Percentiles rank a stretch among this genome's conserved stretches.
Evolutionary conservation across 2,113 vertebrate species (phyloP).

Genomic region (Bombycilla garrulus): DNA sequence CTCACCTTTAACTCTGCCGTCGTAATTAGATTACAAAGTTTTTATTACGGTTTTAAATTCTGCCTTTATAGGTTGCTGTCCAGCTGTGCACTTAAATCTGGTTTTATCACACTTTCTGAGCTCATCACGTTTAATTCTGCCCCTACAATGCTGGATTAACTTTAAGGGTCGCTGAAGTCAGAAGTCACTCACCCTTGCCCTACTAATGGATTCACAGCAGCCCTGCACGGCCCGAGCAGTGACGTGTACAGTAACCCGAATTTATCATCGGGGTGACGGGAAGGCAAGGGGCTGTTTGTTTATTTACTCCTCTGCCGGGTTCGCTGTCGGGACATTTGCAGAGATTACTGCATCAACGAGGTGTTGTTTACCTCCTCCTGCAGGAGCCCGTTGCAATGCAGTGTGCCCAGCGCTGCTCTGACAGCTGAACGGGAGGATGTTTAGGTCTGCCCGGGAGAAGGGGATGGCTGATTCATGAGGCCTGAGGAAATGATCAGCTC

Average conservation of each 20-base stretch:
- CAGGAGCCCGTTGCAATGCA: background rate
- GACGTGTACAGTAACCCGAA: conserved; percentile 72
- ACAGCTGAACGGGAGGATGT: background rate
- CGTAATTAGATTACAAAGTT: conserved; percentile 73
- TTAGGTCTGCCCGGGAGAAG: background rate
- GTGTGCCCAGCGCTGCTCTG: background rate
- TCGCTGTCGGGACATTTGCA: conserved; percentile 61
- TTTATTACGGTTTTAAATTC: conserved; percentile 74
- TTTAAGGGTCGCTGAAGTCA: conserved; percentile 75
- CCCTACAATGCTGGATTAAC: conserved; percentile 74
- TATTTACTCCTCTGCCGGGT: conserved; percentile 65
- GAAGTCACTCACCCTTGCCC: conserved; percentile 74
- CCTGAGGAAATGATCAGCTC: background rate
- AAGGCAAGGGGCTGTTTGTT: conserved; percentile 7
- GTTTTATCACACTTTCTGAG: conserved; percentile 71
- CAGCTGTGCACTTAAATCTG: conserved; percentile 59
- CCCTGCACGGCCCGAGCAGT: conserved; percentile 54
- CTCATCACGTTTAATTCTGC: conserved; percentile 72
- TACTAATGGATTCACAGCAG: conserved; percentile 76
- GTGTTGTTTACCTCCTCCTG: conserved; percentile 5
- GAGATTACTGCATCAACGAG: background rate
- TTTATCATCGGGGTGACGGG: conserved; percentile 56
- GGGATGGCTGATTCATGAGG: background rate
- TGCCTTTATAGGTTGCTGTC: conserved; percentile 67
- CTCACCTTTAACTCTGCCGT: conserved; percentile 71